Base-by-base conservation (phyloP, 2,797 vertebrate species). In the Trematomus bernacchii region DNA sequence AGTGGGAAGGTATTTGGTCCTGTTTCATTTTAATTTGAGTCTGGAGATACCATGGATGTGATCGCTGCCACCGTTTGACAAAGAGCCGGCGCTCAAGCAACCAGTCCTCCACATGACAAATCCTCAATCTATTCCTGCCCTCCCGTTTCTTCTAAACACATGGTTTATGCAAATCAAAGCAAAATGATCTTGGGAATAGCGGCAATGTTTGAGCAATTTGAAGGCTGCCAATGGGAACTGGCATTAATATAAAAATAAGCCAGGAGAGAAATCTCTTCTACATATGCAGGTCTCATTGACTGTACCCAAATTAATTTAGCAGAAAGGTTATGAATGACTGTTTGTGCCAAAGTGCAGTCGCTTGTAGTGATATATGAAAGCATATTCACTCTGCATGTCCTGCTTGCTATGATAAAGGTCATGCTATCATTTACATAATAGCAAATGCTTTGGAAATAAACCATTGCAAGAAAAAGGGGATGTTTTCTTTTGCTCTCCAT, bases 351-450 rank as follows among this genome's bases (percentile, higher is more conserved):
- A 94, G 90, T 94, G 95, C 93, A 87, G 87, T 51, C 84, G 91
- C 84, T 83, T 95, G 92, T 91, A 73, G 96, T 98, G 97, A 99
- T 98, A 94, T 97, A 97, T 98, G 96, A 96, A 98, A 95, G 94
- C 94, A 93, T 90, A 92, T 96, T 94, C 93, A 90, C 94, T 95
- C 95, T 90, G 90, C 92, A 91, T 95, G 95, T 96, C 95, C 95
- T 96, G 94, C 94, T 95, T 92, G 89, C 94, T 95, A 93, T 96
- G 95, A 96, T 96, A 97, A 97, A 97, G 96, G 97, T 97, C 97
- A 96, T 93, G 94, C 95, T 94, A 87, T 96, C 92, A 97, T 97
- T 97, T 97, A 95, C 96, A 96, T 97, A 96, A 95, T 94, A 94
- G 96, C 90, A 81, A 93, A 90, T 68, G 82, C 68, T 80, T 80